Base-by-base conservation (phyloP, 2,113 vertebrate genomes). In the Cavia aperea region DNA sequence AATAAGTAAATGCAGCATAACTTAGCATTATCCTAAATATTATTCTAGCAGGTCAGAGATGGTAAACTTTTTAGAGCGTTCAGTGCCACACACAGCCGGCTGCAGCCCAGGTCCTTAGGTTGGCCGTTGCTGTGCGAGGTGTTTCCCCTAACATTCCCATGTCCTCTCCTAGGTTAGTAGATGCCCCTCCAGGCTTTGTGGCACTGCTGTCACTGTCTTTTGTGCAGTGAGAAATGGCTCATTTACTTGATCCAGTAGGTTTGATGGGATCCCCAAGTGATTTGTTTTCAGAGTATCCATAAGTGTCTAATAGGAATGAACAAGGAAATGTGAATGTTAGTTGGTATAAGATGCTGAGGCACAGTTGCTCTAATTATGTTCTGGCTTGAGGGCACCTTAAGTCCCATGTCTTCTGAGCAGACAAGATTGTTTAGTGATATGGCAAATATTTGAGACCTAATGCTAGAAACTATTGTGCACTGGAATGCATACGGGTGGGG, bases 261-360 rank as follows among this genome's bases (percentile, higher is more conserved):
- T 73, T 58, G 81, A 33, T 63, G 2, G 51, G 14, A 94, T 58
- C 31, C 5, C 56, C 60, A 51, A 73, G 2, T 63, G 56, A 81
- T 58, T 65, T 75, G 66, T 86, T 78, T 85, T 84, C 26, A 68
- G 1, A 62, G 31, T 63, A 54, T 95, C 29, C 60, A 8, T 43
- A 51, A 75, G 46, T 39, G 62, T 83, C 60, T 68, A 33, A 23
- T 58, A 79, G 63, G 63, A 90, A 54, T 86, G 54, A 90, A 24
- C 58, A n/a, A 82, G 21, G 60, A 36, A 79, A 89, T 63, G 43
- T 16, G 54, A 26, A 83, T 56, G 21, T 90, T 73, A 60, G 70
- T 88, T 84, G 70, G 13, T 78, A 63, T 79, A 79, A 93, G 46
- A 88, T 91, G 31, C 60, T 78, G 33, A 88, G 63, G 33, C 93